A percentile compares a stretch with the other conserved stretches of the same genome.
phyloP scores from a whole-genome alignment of 2,113 vertebrate species.

The Amblyornis subalaris region DNA sequence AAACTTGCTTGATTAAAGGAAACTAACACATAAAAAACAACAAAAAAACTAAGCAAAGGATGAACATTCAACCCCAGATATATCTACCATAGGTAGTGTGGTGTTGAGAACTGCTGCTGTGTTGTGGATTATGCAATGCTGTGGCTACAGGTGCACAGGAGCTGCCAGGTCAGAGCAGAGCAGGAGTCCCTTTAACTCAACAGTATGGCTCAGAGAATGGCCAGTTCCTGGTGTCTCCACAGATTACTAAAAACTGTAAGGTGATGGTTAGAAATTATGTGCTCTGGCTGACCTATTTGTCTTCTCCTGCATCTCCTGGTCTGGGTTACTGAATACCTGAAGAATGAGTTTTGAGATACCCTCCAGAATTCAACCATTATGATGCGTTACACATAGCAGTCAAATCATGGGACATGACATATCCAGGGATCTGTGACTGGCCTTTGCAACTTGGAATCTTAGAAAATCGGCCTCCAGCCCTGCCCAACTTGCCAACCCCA shows the following conservation, averaged over 20 bases:
- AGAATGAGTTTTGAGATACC: neutral
- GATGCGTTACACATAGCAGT: neutral
- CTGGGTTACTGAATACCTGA: neutral
- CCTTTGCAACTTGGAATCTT: neutral
- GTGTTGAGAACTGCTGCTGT: neutral
- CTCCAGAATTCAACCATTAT: neutral
- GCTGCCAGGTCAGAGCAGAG: neutral
- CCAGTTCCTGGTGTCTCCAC: neutral
- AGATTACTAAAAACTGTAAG: neutral
- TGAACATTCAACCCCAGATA: neutral
- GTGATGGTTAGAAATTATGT: neutral
- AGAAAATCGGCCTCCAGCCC: neutral
- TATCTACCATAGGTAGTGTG: neutral
- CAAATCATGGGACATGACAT: neutral
- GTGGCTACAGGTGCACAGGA: neutral
- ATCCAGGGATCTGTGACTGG: too few relatives aligned
- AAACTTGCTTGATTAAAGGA: neutral
- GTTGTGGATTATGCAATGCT: neutral
- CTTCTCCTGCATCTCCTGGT: neutral
- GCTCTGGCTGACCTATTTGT: neutral
- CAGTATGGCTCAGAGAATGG: fast-evolving
- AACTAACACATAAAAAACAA: neutral
- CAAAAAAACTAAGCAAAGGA: neutral
- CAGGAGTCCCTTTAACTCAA: neutral
- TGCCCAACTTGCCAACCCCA: neutral